Conservation (phyloP, 2,113 vertebrate species). For the Psittacara wagleri region DNA sequence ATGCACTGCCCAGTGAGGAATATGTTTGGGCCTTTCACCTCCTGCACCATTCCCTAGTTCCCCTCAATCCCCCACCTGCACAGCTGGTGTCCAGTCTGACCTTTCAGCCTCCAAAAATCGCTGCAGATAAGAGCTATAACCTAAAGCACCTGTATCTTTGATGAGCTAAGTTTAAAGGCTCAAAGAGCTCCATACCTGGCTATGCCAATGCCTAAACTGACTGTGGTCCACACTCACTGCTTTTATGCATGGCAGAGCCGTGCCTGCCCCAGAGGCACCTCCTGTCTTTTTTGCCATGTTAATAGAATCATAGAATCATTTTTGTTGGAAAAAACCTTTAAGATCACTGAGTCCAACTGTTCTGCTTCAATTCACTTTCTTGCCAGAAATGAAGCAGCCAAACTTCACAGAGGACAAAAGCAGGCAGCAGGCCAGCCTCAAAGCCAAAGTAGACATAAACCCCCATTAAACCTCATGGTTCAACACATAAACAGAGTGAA, state of each 20-base stretch:
- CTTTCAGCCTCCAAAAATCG: not conserved
- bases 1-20: not conserved
- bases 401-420: not conserved
- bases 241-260: fast-evolving
- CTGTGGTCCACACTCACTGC: not conserved
- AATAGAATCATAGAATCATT: not conserved
- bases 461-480: constrained; percentile 11
- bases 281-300: not conserved
- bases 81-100: not conserved
- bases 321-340: not conserved
- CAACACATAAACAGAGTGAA: not conserved
- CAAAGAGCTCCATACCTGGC: not conserved
- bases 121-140: not conserved
- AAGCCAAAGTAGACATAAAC: not conserved
- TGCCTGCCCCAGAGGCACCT: not conserved
- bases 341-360: not conserved
- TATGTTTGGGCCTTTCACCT: not conserved
- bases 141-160: not conserved
- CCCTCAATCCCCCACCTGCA: not conserved
- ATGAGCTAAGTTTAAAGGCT: not conserved
- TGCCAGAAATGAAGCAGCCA: not conserved
- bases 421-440: not conserved
- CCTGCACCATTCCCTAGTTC: fast-evolving
- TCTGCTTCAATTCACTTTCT: not conserved
- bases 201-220: not conserved